phyloP scores from a whole-genome alignment of 2,888 invertebrate species.

The Atrina japonica region DNA sequence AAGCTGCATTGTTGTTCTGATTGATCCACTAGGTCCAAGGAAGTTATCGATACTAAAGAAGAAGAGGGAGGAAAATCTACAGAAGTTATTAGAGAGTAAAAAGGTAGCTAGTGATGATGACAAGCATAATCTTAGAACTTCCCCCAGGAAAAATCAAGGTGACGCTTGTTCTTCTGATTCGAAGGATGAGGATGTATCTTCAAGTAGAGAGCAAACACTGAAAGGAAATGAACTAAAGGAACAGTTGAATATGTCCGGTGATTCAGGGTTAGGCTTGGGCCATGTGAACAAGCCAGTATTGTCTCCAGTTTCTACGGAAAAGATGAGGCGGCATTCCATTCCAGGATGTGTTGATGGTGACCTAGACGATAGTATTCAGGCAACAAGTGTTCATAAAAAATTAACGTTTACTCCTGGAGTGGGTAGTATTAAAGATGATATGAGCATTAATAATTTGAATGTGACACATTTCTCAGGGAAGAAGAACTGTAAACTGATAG shows the following conservation, averaged over 20 bases:
- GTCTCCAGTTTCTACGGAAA: slow-evolving; percentile 31
- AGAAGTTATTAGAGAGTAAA: slow-evolving; percentile 26
- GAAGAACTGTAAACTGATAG: slow-evolving; percentile 11
- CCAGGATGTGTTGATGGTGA: slow-evolving; percentile 30
- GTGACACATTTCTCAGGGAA: slow-evolving; percentile 15
- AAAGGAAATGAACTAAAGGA: background rate
- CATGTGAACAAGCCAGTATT: slow-evolving; percentile 21
- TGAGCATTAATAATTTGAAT: background rate
- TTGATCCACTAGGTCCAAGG: slow-evolving; percentile 91
- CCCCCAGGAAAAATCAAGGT: slow-evolving; percentile 37
- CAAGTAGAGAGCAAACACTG: background rate
- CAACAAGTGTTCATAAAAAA: slow-evolving; percentile 48
- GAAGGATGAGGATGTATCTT: slow-evolving; percentile 1
- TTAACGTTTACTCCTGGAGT: slow-evolving; percentile 16
- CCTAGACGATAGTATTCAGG: slow-evolving; percentile 67
- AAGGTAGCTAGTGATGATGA: background rate
- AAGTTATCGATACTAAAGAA: slow-evolving; percentile 71
- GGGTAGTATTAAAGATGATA: slow-evolving; percentile 8
- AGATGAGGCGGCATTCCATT: slow-evolving; percentile 24
- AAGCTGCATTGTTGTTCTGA: slow-evolving; percentile 94
- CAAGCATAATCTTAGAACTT: slow-evolving; percentile 31
- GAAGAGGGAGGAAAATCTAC: slow-evolving; percentile 62
- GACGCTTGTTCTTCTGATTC: background rate
- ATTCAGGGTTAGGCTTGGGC: slow-evolving; percentile 5
- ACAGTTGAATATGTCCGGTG: background rate